phyloP scores from a whole-genome alignment of 2,888 invertebrate genomes.

The Liodrosophila aerea region DNA sequence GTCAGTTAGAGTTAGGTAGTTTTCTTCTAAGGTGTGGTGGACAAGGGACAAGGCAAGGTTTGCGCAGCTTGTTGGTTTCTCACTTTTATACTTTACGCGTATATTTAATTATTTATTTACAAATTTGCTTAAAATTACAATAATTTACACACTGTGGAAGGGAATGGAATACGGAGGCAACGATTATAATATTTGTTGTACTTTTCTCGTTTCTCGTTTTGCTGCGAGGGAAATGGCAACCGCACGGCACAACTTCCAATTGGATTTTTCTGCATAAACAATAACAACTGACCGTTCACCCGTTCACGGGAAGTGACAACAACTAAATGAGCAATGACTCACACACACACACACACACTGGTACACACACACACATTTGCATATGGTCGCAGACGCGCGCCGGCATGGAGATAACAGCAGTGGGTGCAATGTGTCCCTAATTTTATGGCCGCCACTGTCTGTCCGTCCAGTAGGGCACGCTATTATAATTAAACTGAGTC shows the following conservation, averaged over 20 bases:
- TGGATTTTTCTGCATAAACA: slow-evolving; percentile 52
- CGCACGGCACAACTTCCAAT: slow-evolving; percentile 45
- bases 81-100: slow-evolving; percentile 22
- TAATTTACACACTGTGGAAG: slow-evolving; percentile 37
- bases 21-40: slow-evolving; percentile 11
- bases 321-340: slow-evolving; percentile 42
- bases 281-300: slow-evolving; percentile 45
- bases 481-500: slow-evolving; percentile 45
- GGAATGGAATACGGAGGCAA: slow-evolving; percentile 1
- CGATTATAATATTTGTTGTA: too few relatives aligned
- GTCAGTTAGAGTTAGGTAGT: slow-evolving; percentile 32
- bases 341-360: slow-evolving; percentile 24
- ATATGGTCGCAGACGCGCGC: slow-evolving; percentile 31
- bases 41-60: slow-evolving; percentile 24
- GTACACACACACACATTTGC: slow-evolving; percentile 2
- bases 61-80: slow-evolving; percentile 22
- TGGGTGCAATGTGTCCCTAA: slow-evolving; percentile 25
- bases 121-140: slow-evolving; percentile 52
- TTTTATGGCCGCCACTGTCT: slow-evolving; percentile 60
- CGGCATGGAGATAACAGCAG: slow-evolving; percentile 49
- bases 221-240: slow-evolving; percentile 21
- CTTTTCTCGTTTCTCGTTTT: too few relatives aligned
- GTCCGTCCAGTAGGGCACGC: slow-evolving; percentile 55
- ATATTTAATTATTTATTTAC: slow-evolving; percentile 39
- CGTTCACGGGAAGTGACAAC: slow-evolving; percentile 51